Conservation (phyloP, 2,113 vertebrate genomes). For the Sander lucioperca region DNA sequence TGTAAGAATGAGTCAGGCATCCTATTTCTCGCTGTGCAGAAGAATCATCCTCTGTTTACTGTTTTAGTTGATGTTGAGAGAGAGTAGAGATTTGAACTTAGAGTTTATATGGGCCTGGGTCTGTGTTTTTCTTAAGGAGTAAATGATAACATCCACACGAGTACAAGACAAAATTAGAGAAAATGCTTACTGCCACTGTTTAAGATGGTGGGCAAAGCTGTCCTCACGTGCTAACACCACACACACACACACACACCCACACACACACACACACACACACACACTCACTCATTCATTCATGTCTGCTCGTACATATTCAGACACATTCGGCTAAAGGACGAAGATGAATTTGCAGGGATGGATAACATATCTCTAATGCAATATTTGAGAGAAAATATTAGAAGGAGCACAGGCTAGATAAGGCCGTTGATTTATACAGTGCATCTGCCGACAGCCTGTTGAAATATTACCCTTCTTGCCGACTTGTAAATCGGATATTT, state of each 20-base stretch:
- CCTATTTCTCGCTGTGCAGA: constrained; percentile 9
- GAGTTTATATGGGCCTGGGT: not conserved
- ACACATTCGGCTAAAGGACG: constrained; percentile 36
- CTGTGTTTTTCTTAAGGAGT: not conserved
- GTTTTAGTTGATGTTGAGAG: not conserved
- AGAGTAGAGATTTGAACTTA: not conserved
- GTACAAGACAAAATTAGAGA: constrained; percentile 10
- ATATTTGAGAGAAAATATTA: constrained; percentile 75
- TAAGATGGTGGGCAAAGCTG: not conserved
- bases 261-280: not conserved
- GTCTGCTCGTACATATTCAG: constrained; percentile 47
- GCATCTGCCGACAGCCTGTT: constrained; percentile 44
- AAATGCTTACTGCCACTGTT: constrained; percentile 45
- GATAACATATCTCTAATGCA: constrained; percentile 62
- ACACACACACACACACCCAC: constrained; percentile 1
- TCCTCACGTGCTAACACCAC: not conserved
- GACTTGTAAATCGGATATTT: constrained; percentile 73
- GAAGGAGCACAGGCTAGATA: constrained; percentile 63
- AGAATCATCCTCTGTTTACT: constrained; percentile 14
- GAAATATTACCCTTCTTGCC: constrained; percentile 64
- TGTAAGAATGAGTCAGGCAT: not conserved
- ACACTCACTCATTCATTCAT: constrained; percentile 17
- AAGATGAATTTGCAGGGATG: constrained; percentile 65
- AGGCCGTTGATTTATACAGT: constrained; percentile 65
- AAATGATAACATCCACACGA: not conserved